phyloP scores from a whole-genome alignment of 2,797 vertebrate genomes.

The Picus viridis region DNA sequence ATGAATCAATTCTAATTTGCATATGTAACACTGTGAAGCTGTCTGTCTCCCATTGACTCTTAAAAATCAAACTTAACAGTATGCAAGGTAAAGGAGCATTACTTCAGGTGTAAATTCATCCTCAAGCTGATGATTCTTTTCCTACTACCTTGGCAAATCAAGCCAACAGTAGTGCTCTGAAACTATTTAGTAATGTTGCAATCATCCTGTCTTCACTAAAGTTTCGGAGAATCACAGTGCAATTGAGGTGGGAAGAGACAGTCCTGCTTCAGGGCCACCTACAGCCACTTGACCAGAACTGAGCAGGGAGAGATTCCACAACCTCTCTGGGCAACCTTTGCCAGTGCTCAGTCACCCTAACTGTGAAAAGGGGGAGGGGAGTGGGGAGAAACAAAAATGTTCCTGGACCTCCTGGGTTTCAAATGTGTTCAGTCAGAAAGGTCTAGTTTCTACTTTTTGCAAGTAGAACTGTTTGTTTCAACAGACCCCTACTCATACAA shows the following conservation, averaged over 20 bases:
- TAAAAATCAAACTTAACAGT: neutral
- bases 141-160: neutral
- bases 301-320: neutral
- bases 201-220: neutral
- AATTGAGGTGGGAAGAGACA: neutral
- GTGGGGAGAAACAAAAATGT: too few species aligned
- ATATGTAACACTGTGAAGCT: neutral
- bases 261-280: accelerated
- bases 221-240: neutral
- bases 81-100: neutral
- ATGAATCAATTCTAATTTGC: neutral
- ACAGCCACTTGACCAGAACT: neutral
- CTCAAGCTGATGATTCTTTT: neutral
- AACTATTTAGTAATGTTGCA: neutral
- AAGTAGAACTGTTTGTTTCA: neutral
- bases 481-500: neutral
- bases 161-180: neutral
- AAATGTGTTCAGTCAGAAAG: neutral
- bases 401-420: neutral
- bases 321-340: neutral
- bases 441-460: neutral
- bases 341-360: neutral
- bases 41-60: neutral
- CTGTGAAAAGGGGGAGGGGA: neutral
- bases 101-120: neutral